Percentiles rank a stretch among this genome's conserved stretches.
Evolutionary conservation across 2,797 vertebrate genomes (phyloP).

Genomic region (Ictinia mississippiensis): DNA sequence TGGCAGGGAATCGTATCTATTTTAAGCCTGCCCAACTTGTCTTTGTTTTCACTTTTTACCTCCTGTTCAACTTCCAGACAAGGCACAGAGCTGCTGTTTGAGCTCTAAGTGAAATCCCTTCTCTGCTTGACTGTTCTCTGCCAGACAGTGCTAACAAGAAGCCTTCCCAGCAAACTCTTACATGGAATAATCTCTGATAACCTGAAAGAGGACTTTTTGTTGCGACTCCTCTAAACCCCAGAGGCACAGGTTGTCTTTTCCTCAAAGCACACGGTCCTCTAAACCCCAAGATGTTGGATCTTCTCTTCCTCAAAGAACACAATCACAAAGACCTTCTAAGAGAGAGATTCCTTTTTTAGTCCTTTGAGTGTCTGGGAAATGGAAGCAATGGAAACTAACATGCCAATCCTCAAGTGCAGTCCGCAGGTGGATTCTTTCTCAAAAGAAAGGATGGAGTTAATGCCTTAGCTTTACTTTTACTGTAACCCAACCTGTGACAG

Average conservation of each 20-base stretch:
- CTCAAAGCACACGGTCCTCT: background rate
- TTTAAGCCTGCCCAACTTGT: background rate
- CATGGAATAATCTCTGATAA: constrained; percentile 19
- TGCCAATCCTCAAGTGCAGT: background rate
- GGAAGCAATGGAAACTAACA: background rate
- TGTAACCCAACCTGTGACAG: background rate
- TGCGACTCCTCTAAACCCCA: background rate
- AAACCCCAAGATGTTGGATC: background rate
- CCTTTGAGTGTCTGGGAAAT: background rate
- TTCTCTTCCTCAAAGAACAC: constrained; percentile 6
- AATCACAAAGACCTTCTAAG: background rate
- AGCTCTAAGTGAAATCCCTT: constrained; percentile 9
- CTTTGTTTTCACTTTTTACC: constrained; percentile 16
- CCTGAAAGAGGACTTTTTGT: background rate
- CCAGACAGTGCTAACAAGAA: constrained; percentile 27
- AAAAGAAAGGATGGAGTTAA: background rate
- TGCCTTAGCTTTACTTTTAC: background rate
- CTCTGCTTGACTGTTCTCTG: background rate
- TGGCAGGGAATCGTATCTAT: background rate
- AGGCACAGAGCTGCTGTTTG: background rate
- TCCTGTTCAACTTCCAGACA: background rate
- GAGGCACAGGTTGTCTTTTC: background rate
- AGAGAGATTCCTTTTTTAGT: background rate
- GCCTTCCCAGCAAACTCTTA: background rate
- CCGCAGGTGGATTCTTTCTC: background rate